Evolutionary conservation across 2,888 invertebrate genomes (phyloP).

Genomic region (Andrena haemorrhoa): DNA sequence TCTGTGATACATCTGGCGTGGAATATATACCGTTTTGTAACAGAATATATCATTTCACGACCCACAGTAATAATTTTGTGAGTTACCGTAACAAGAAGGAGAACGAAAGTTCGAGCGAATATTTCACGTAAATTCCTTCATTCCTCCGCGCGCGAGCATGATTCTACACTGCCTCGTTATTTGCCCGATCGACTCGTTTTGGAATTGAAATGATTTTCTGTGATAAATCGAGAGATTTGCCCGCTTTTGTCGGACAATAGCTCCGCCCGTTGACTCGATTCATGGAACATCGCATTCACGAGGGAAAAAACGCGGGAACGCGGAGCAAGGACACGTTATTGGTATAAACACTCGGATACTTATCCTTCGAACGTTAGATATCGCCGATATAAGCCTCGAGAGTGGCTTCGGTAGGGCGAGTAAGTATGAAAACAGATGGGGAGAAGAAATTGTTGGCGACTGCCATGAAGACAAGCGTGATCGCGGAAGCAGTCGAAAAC

Average conservation of each 20-base stretch:
- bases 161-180: background rate
- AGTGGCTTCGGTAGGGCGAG: too few species aligned
- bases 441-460: background rate
- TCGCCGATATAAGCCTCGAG: background rate
- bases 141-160: background rate
- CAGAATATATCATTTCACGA: background rate
- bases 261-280: conserved; percentile 15
- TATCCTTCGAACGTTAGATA: background rate
- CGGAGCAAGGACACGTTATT: conserved; percentile 60
- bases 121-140: background rate
- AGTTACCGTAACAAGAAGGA: background rate
- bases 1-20: background rate
- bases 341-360: background rate
- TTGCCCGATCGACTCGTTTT: background rate
- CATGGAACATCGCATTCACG: conserved; percentile 9
- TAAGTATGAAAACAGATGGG: background rate
- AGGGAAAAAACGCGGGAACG: conserved; percentile 75
- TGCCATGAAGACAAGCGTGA: conserved; percentile 20
- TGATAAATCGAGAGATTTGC: conserved; percentile 47
- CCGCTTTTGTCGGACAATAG: background rate
- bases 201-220: conserved; percentile 26
- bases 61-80: background rate
- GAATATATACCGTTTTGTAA: background rate
- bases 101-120: background rate
- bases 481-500: conserved; percentile 32